Percentiles rank a stretch among this genome's conserved stretches.
These are phyloP conservation scores for Pogonomyrmex barbatus DNA, from an alignment of 1,140 invertebrate genomes.

Conservation along the genomic window DNA sequence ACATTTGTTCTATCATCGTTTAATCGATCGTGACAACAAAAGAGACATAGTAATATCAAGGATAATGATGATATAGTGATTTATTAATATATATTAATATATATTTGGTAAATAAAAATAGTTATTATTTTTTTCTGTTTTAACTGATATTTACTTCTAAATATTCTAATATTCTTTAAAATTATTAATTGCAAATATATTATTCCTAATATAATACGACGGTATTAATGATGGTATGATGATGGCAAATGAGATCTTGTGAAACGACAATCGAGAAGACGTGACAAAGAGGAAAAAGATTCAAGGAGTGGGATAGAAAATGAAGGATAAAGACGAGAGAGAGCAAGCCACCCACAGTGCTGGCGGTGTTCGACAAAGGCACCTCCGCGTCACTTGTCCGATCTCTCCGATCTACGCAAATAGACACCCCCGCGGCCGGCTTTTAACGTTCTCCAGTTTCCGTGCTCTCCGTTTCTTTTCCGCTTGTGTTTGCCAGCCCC, in stretches of 20 bases:
- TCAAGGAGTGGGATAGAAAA: not conserved
- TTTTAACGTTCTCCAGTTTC: slow-evolving; percentile 70
- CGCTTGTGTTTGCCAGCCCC: slow-evolving; percentile 19
- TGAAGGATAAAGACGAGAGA: slow-evolving; percentile 31
- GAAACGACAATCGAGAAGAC: slow-evolving; percentile 14
- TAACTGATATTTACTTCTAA: slow-evolving; percentile 13
- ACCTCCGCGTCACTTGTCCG: slow-evolving; percentile 72
- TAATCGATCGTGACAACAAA: slow-evolving; percentile 23
- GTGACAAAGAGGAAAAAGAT: not conserved
- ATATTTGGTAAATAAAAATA: not conserved
- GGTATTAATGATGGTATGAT: slow-evolving; percentile 3
- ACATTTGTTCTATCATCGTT: not conserved
- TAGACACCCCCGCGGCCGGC: slow-evolving; percentile 72
- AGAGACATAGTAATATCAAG: not conserved
- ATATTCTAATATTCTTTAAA: not conserved
- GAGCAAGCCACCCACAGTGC: slow-evolving; percentile 63
- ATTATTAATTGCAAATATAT: not conserved
- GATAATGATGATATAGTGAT: slow-evolving; percentile 10
- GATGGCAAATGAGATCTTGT: not conserved
- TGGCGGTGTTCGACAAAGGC: slow-evolving; percentile 65
- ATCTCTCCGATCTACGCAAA: slow-evolving; percentile 77
- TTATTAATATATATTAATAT: not conserved
- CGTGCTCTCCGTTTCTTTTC: slow-evolving; percentile 50
- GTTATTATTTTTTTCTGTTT: not conserved
- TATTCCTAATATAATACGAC: not conserved